A percentile compares a stretch with the other conserved stretches of the same genome.
Conservation (phyloP, 1,140 invertebrate species). For the Chymomyza costata region DNA sequence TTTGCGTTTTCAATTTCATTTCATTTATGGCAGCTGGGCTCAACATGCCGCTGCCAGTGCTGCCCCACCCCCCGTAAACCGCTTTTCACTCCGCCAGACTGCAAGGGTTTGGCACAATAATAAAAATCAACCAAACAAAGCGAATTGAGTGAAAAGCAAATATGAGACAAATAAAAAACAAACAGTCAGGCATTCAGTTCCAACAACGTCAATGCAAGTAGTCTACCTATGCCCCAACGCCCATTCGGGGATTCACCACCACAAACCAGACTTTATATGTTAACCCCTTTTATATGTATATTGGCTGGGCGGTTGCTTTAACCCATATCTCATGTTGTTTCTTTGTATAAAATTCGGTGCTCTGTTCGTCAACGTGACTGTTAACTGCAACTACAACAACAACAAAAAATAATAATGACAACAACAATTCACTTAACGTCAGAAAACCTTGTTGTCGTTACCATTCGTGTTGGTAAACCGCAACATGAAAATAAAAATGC, state of each 20-base stretch:
- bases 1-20: constrained; percentile 72
- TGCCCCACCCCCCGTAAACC: background rate
- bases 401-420: constrained; percentile 31
- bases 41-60: constrained; percentile 6
- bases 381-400: constrained; percentile 48
- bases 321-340: constrained; percentile 3
- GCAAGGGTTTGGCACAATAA: constrained; percentile 41
- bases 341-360: background rate
- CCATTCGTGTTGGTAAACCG: too few species aligned
- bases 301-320: background rate
- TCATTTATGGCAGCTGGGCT: constrained; percentile 30
- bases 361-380: constrained; percentile 48
- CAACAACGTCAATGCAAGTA: constrained; percentile 12
- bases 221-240: too few species aligned
- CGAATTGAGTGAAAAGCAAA: constrained; percentile 68
- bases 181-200: constrained; percentile 34
- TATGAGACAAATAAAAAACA: constrained; percentile 71
- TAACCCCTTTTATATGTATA: constrained; percentile 8
- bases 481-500: too few species aligned
- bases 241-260: too few species aligned
- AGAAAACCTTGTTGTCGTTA: constrained; percentile 20
- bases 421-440: constrained; percentile 35
- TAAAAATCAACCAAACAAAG: constrained; percentile 68
- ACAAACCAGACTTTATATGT: constrained; percentile 6
- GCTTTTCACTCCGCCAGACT: constrained; percentile 19